These are phyloP conservation scores for Machimus atricapillus DNA, from an alignment of 2,888 invertebrate genomes.

Conservation along the genomic window DNA sequence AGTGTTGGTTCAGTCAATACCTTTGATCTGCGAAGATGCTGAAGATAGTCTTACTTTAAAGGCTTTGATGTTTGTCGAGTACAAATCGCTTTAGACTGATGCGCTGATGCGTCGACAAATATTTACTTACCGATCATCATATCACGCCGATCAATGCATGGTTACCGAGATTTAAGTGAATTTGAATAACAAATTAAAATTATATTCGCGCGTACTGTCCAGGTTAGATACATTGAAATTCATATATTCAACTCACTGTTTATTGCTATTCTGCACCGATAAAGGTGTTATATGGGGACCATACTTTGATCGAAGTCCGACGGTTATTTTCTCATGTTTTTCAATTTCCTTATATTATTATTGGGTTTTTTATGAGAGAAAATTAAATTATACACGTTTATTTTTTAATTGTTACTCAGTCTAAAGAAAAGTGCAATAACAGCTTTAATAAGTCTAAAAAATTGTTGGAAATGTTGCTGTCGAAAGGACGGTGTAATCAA, in stretches of 20 bases:
- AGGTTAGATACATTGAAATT: neutral
- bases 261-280: neutral
- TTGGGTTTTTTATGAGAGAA: too few relatives aligned
- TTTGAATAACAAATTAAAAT: constrained; percentile 1
- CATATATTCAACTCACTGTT: neutral
- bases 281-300: neutral
- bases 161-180: constrained; percentile 9
- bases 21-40: neutral
- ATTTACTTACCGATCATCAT: neutral
- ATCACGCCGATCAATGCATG: neutral
- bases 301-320: neutral
- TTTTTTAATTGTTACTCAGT: too few relatives aligned
- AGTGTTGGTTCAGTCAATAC: neutral
- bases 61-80: neutral
- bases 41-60: neutral
- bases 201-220: neutral
- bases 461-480: neutral
- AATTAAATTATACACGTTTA: too few relatives aligned
- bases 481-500: too few relatives aligned
- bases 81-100: neutral
- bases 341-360: too few relatives aligned
- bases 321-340: neutral
- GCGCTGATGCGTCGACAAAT: neutral
- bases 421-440: neutral
- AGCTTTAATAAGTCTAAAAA: neutral